These are phyloP conservation scores for Stictonetta naevosa DNA, from an alignment of 2,113 vertebrate species.

Conservation along the genomic window DNA sequence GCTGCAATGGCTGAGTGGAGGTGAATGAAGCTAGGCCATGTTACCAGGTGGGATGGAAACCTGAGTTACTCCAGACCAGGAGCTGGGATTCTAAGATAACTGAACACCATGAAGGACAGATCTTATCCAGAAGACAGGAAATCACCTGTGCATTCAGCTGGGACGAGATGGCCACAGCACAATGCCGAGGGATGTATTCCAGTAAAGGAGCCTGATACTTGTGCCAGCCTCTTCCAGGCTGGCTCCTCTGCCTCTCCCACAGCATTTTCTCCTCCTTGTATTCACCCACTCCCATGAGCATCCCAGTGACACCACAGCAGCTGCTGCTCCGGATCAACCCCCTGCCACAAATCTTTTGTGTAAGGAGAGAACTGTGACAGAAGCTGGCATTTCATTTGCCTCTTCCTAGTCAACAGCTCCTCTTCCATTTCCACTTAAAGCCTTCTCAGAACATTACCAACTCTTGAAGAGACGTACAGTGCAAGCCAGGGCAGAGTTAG, in stretches of 20 bases:
- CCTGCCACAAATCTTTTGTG: not conserved
- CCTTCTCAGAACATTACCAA: not conserved
- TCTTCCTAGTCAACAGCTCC: not conserved
- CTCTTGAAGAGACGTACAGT: not conserved
- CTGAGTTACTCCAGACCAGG: not conserved
- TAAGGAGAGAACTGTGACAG: not conserved
- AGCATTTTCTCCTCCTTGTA: not conserved
- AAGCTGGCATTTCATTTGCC: not conserved
- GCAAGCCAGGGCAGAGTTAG: not conserved
- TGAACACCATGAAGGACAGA: not conserved
- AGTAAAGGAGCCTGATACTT: not conserved
- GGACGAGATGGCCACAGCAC: not conserved
- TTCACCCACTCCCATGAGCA: not conserved
- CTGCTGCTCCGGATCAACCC: not conserved
- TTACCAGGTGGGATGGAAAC: not conserved
- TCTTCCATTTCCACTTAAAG: not conserved
- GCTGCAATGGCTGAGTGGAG: not conserved
- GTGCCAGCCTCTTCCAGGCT: not conserved
- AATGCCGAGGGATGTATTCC: not conserved
- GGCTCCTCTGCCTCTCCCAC: not conserved
- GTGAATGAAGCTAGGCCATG: not conserved
- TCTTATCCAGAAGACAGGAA: not conserved
- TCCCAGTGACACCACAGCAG: not conserved
- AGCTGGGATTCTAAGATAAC: not conserved
- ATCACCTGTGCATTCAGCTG: rapidly evolving